These are phyloP conservation scores for Drosophila incognita DNA, from an alignment of 2,888 invertebrate species.

Conservation along the genomic window DNA sequence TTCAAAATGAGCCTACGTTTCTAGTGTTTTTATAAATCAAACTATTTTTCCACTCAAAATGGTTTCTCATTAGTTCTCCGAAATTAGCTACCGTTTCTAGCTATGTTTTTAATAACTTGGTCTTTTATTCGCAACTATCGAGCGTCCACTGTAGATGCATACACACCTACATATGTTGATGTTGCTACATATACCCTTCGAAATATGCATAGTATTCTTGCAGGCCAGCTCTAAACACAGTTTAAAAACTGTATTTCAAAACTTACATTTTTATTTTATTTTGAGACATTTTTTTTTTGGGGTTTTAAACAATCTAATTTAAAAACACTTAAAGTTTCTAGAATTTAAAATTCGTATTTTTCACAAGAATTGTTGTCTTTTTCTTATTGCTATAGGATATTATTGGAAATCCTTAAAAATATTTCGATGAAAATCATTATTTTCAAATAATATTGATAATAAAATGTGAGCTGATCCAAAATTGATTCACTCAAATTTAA, in stretches of 20 bases:
- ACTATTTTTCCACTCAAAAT: not conserved
- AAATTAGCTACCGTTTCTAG: not conserved
- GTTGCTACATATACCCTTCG: not conserved
- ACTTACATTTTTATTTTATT: not conserved
- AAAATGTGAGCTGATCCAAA: not conserved
- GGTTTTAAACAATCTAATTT: not conserved
- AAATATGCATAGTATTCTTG: not conserved
- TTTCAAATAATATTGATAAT: not conserved
- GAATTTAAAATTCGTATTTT: not conserved
- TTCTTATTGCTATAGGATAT: not conserved
- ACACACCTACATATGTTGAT: not conserved
- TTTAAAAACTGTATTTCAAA: not conserved
- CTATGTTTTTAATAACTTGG: not conserved
- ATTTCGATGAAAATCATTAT: not conserved
- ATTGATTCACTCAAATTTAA: not conserved
- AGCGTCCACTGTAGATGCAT: not conserved
- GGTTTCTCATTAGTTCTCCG: not conserved
- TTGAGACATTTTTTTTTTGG: not conserved
- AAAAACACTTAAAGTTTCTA: not conserved
- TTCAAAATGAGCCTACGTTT: too few relatives aligned
- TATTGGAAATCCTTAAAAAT: not conserved
- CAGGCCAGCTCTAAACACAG: not conserved
- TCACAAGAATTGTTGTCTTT: not conserved
- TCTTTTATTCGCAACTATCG: not conserved
- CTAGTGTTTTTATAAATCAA: not conserved